A percentile compares a stretch with the other conserved stretches of the same genome.
Evolutionary conservation across 2,888 invertebrate species (phyloP).

Genomic region (Agrotis segetum): DNA sequence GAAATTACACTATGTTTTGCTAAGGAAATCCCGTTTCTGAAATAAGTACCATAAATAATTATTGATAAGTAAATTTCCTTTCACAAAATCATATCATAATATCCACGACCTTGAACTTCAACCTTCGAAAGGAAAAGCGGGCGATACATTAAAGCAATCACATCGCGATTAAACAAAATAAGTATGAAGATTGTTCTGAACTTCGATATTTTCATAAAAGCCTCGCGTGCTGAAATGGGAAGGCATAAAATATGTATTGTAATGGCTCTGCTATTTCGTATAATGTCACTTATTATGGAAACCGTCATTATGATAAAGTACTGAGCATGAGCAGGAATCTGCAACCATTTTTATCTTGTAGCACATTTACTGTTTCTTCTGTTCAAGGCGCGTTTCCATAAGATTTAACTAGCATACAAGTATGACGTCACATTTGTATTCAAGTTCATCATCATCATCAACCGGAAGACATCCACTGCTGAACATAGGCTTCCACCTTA

Average conservation of each 20-base stretch:
- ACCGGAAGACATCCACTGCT: too few species aligned
- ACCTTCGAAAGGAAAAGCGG: slow-evolving; percentile 22
- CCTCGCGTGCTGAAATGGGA: slow-evolving; percentile 54
- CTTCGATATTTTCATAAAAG: slow-evolving; percentile 65
- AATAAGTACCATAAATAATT: too few species aligned
- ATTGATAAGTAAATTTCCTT: too few species aligned
- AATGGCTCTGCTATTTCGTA: slow-evolving; percentile 41
- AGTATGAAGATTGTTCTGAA: slow-evolving; percentile 62
- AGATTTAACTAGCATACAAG: too few species aligned
- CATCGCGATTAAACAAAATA: slow-evolving; percentile 51
- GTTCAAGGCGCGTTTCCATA: too few species aligned
- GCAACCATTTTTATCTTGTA: slow-evolving; percentile 35
- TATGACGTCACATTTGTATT: too few species aligned
- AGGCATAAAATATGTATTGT: slow-evolving; percentile 41
- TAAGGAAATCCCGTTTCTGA: too few species aligned
- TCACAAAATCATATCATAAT: neutral
- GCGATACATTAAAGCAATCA: slow-evolving; percentile 58
- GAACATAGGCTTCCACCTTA: too few species aligned
- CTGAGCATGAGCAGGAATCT: slow-evolving; percentile 37
- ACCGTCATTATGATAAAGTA: slow-evolving; percentile 22
- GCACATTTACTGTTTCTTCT: neutral
- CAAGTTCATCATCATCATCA: too few species aligned
- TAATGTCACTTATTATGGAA: slow-evolving; percentile 37
- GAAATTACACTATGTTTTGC: too few species aligned
- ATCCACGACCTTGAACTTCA: slow-evolving; percentile 46